Conservation (phyloP, 2,888 invertebrate genomes). For the Pollenia labialis region DNA sequence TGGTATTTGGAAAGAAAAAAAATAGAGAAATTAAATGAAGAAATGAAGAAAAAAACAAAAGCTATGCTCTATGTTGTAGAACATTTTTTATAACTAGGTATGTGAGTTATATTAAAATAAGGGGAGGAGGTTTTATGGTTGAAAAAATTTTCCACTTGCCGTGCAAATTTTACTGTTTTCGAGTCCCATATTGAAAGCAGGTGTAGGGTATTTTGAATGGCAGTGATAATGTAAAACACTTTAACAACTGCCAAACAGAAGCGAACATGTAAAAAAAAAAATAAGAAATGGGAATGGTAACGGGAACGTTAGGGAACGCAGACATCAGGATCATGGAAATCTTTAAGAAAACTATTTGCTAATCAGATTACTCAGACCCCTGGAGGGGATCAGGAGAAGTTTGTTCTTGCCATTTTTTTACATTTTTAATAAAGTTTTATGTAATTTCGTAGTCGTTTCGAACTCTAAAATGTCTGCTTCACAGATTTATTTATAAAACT, state of each 20-base stretch:
- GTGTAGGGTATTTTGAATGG: constrained; percentile 2
- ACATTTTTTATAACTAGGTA: background rate
- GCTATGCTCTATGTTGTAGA: constrained; percentile 31
- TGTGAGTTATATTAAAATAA: background rate
- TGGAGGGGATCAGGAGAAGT: constrained; percentile 1
- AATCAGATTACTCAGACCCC: background rate
- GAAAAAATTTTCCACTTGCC: constrained; percentile 55
- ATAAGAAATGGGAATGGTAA: too few species aligned
- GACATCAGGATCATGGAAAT: too few species aligned
- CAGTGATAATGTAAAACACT: background rate
- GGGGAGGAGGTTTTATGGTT: constrained; percentile 43
- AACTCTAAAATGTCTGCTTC: background rate
- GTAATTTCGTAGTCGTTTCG: background rate
- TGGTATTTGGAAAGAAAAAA: constrained; percentile 59
- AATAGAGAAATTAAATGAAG: constrained; percentile 12
- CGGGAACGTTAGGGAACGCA: too few species aligned
- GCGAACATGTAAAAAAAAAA: too few species aligned
- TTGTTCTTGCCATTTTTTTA: background rate
- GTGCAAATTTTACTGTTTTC: constrained; percentile 19
- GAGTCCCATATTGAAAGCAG: constrained; percentile 5
- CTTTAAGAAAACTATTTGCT: too few species aligned
- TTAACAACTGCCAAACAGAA: background rate
- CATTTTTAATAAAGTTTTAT: background rate
- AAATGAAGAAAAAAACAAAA: constrained; percentile 49
- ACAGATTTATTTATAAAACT: constrained; percentile 8